A percentile compares a stretch with the other conserved stretches of the same genome.
Conservation (phyloP, 2,113 vertebrate genomes). For the Opisthocomus hoazin region DNA sequence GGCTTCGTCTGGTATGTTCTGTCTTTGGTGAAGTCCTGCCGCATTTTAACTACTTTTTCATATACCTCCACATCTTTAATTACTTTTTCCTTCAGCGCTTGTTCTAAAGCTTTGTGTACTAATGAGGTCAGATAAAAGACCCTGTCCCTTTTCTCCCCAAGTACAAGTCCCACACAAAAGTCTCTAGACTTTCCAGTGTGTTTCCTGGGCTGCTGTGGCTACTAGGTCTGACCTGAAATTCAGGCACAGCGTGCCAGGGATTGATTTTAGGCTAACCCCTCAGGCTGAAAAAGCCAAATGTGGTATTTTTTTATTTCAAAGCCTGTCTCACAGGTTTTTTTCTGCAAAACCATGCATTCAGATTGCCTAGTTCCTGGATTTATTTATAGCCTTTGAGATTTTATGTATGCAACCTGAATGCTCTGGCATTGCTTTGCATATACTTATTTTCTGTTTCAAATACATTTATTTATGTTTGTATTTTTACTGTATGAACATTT, state of each 20-base stretch:
- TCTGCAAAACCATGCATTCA: not conserved
- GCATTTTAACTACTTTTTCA: constrained; percentile 13
- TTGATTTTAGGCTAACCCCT: not conserved
- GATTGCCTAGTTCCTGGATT: not conserved
- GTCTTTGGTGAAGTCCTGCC: not conserved
- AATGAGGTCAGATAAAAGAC: not conserved
- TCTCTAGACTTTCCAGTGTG: not conserved
- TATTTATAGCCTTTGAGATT: not conserved
- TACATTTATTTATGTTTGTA: not conserved
- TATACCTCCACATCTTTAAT: constrained; percentile 1
- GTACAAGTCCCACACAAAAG: not conserved
- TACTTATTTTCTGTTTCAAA: not conserved
- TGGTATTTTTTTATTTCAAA: not conserved
- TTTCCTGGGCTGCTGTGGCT: not conserved
- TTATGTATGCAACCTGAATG: not conserved
- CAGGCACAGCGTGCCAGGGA: not conserved
- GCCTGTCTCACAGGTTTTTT: not conserved
- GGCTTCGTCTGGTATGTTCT: not conserved
- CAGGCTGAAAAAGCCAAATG: not conserved
- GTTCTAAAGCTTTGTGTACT: not conserved
- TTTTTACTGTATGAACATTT: not conserved
- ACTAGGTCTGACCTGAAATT: not conserved
- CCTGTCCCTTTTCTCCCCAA: not conserved
- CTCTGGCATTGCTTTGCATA: not conserved
- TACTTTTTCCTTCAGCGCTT: not conserved